These are phyloP conservation scores for Drosophila tani DNA, from an alignment of 1,140 invertebrate species.

Conservation along the genomic window DNA sequence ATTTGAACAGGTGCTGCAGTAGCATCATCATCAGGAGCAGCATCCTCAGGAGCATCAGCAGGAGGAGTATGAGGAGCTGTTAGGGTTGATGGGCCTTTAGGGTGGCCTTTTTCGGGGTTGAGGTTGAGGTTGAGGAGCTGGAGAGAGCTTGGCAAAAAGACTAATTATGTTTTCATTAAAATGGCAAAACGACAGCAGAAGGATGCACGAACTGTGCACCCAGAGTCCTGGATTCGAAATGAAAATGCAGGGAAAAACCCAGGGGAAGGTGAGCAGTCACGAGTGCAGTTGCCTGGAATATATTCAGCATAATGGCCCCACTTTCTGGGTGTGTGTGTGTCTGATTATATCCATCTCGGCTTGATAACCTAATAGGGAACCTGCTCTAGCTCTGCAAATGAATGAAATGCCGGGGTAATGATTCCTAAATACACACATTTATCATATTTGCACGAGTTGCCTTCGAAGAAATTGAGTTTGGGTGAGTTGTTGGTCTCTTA, in stretches of 20 bases:
- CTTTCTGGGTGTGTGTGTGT: constrained; percentile 3
- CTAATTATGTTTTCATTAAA: constrained; percentile 83
- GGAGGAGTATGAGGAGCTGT: background rate
- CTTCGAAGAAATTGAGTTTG: constrained; percentile 4
- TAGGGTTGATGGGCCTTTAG: constrained; percentile 4
- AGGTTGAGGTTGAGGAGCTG: constrained; percentile 4
- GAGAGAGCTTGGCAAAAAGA: constrained; percentile 71
- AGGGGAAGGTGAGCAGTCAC: constrained; percentile 28
- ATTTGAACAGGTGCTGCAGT: constrained; percentile 58
- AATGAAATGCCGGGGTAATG: constrained; percentile 38
- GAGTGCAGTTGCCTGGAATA: constrained; percentile 45
- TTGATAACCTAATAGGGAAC: constrained; percentile 49
- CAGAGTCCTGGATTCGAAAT: constrained; percentile 8
- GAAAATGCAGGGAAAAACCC: constrained; percentile 20
- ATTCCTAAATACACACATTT: constrained; percentile 55
- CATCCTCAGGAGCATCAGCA: background rate
- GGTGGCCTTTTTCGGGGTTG: background rate
- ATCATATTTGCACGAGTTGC: constrained; percentile 44
- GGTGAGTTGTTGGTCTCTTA: constrained; percentile 3
- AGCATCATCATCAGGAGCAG: constrained; percentile 10
- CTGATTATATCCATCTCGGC: constrained; percentile 45
- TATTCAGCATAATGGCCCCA: constrained; percentile 47
- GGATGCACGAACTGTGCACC: constrained; percentile 10
- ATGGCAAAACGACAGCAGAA: constrained; percentile 67
- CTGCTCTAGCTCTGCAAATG: constrained; percentile 5